Evolutionary conservation across 2,113 vertebrate species (phyloP).

Genomic region (Pitta sordida): DNA sequence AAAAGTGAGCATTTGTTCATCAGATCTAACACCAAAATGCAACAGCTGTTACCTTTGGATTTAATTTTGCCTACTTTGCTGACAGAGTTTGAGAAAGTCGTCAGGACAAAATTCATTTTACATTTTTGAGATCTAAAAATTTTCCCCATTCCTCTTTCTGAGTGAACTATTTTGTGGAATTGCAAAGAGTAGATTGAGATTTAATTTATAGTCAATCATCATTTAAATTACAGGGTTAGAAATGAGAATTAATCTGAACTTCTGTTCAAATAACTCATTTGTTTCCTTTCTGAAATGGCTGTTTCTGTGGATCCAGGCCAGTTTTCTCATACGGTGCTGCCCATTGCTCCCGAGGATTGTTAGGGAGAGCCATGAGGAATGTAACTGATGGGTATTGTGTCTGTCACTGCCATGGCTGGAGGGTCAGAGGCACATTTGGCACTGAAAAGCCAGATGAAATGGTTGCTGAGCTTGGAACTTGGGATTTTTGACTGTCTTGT

Average conservation of each 20-base stretch:
- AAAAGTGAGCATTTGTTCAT: neutral
- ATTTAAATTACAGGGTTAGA: neutral
- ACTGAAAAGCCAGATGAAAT: neutral
- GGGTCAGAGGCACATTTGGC: neutral
- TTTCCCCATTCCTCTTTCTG: neutral
- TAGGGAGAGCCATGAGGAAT: neutral
- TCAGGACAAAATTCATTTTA: neutral
- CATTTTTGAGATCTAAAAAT: neutral
- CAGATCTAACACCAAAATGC: neutral
- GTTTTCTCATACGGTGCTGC: neutral
- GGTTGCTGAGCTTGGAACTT: neutral
- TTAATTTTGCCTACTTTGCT: neutral
- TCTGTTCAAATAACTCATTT: neutral
- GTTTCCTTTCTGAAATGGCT: neutral
- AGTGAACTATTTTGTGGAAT: neutral
- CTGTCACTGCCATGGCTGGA: neutral
- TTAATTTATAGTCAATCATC: neutral
- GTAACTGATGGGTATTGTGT: neutral
- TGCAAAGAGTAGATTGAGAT: neutral
- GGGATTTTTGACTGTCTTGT: neutral
- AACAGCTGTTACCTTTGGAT: neutral
- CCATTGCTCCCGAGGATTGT: neutral
- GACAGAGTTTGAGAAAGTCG: neutral
- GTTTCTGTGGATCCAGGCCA: neutral
- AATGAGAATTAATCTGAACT: neutral